Percentiles rank a stretch among this genome's conserved stretches.
Evolutionary conservation across 1,140 invertebrate species (phyloP).

Genomic region (Diabrotica undecimpunctata): DNA sequence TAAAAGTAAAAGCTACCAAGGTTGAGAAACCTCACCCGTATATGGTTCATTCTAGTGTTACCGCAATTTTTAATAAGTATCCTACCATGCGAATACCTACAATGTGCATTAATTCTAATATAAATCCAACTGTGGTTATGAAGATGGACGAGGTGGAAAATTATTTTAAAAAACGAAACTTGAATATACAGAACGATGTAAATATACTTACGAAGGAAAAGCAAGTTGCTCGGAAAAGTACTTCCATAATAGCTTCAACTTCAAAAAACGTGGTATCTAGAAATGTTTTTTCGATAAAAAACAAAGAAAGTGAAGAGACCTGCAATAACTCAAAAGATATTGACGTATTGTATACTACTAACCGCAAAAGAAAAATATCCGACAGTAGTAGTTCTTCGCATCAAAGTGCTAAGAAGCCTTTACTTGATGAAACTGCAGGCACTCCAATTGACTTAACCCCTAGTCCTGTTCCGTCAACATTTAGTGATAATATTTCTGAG

Average conservation of each 20-base stretch:
- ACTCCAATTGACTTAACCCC: no score
- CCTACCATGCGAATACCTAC: constrained; percentile 25
- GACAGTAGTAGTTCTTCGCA: background rate
- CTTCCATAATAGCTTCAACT: background rate
- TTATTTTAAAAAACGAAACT: constrained; percentile 11
- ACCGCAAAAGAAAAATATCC: background rate
- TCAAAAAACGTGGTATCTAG: background rate
- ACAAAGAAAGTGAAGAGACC: no score
- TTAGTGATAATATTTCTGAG: constrained; percentile 11
- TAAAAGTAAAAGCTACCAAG: background rate
- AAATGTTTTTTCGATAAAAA: no score
- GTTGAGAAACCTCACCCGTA: background rate
- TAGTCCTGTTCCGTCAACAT: background rate
- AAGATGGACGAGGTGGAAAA: constrained; percentile 25
- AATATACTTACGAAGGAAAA: background rate
- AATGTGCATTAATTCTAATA: constrained; percentile 21
- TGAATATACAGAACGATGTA: constrained; percentile 1
- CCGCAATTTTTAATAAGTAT: constrained; percentile 19
- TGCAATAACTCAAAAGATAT: no score
- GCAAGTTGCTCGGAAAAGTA: constrained; percentile 9
- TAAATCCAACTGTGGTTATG: constrained; percentile 22
- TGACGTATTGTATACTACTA: no score
- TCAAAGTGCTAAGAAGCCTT: background rate
- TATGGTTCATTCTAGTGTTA: constrained; percentile 19
- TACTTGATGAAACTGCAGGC: constrained; percentile 5